Evolutionary conservation across 2,797 vertebrate species (phyloP).

Genomic region (Pagetopsis macropterus): DNA sequence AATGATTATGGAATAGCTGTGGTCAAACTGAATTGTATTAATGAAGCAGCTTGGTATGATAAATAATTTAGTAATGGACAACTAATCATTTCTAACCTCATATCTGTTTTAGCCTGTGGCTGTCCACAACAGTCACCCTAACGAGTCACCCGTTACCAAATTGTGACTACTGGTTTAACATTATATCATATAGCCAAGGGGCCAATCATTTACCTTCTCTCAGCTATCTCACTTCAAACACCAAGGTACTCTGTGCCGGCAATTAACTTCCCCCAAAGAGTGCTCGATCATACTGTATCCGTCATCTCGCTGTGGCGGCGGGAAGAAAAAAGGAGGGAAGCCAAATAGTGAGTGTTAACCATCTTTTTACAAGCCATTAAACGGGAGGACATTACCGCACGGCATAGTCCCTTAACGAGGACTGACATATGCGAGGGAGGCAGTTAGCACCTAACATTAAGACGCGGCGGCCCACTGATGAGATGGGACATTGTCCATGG

Average conservation of each 20-base stretch:
- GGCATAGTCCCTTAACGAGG: constrained; percentile 94
- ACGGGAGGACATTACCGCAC: constrained; percentile 90
- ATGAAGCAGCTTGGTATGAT: constrained; percentile 34
- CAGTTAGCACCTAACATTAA: constrained; percentile 96
- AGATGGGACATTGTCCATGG: constrained; percentile 92
- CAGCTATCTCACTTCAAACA: constrained; percentile 58
- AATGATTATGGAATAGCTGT: constrained; percentile 47
- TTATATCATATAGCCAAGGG: constrained; percentile 42
- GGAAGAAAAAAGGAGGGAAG: constrained; percentile 83
- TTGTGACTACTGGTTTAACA: constrained; percentile 49
- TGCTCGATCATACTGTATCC: constrained; percentile 75
- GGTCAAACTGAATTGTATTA: constrained; percentile 49
- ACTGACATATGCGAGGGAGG: constrained; percentile 97
- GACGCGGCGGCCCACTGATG: constrained; percentile 85
- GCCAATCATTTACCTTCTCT: constrained; percentile 56
- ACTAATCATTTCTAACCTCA: constrained; percentile 48
- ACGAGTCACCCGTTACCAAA: constrained; percentile 44
- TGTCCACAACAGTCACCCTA: constrained; percentile 32
- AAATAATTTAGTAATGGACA: constrained; percentile 49
- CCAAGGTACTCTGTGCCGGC: constrained; percentile 50
- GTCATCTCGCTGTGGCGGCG: constrained; percentile 65
- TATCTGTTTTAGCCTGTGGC: constrained; percentile 43
- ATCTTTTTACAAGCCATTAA: constrained; percentile 99
- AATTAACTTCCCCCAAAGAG: constrained; percentile 78
- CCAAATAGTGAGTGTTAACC: constrained; percentile 97